Evolutionary conservation across 1,140 invertebrate species (phyloP).

Genomic region (Ganaspis sp.): DNA sequence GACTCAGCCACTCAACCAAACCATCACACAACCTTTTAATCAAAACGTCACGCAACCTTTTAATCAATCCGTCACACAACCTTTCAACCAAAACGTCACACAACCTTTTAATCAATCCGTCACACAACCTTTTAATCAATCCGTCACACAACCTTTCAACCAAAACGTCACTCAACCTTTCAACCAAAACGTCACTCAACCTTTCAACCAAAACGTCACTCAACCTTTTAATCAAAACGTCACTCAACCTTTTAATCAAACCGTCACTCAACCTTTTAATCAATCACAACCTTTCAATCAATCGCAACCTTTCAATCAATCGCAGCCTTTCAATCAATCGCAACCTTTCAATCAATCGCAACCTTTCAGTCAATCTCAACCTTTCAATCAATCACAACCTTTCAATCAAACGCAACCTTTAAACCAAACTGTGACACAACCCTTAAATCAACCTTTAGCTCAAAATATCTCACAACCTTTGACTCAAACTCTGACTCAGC

Average conservation of each 20-base stretch:
- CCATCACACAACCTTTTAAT: not conserved
- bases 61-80: not conserved
- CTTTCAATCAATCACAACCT: not conserved
- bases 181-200: not conserved
- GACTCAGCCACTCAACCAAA: not conserved
- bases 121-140: not conserved
- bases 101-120: not conserved
- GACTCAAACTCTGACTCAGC: conserved; percentile 27
- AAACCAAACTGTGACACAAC: not conserved
- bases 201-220: not conserved
- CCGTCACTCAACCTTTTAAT: conserved; percentile 27
- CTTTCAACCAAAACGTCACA: not conserved
- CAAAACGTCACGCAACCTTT: not conserved
- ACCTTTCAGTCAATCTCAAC: not conserved
- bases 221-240: not conserved
- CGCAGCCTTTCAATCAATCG: not conserved
- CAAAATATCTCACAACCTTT: not conserved
- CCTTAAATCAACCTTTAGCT: not conserved
- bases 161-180: not conserved
- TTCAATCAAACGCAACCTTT: not conserved
- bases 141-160: not conserved
- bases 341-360: not conserved
- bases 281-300: conserved; percentile 32
- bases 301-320: not conserved
- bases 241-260: not conserved